Evolutionary conservation across 2,888 invertebrate species (phyloP), one percentile per base, ranked within the genome.

Genomic region (Stegophylla sp.): DNA sequence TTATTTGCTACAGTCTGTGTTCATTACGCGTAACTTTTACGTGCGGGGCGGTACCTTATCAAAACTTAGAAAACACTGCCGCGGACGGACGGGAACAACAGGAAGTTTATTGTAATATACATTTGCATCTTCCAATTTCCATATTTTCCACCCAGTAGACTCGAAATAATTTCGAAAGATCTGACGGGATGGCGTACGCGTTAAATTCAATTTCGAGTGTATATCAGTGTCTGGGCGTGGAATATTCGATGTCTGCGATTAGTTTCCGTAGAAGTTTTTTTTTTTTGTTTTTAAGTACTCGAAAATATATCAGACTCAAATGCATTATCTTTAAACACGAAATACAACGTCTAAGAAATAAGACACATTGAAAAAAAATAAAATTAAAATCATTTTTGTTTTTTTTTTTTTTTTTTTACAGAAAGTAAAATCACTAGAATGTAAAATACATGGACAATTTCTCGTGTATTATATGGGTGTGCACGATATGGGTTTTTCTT

Each of bases 101-200:
- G 48, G 20, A 51, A 74, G 63, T 63, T 48, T 23, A 48, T 74
- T 51, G 34, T 23, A 74, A 10, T 63, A 28, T 56, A 26, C 74
- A 63, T 74, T 34, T 13, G 17, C 34, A 51, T 63, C 61, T 74
- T 48, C 15, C 28, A 48, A 74, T 74, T 48, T 63, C 20, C 61
- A 63, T 63, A 48, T 59, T 74, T 48, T 63, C 48, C 28, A 15
- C 48, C 61, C 61, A 26, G 15, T 34, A 74, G 48, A 74, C 63
- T 34, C 10, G 34, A 63, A 74, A 74, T 48, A 20, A 63, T 74
- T 45, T 13, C 12, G 15, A 4, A 13, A 71, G 41, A 72, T 73
- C 61, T 9, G 51, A 12, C 23, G 56, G 10, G 56, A 56, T 7
- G 34, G 34, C 3, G 34, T 34, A 67, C n/a, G n/a, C n/a, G 56